Evolutionary conservation across 2,888 invertebrate species (phyloP).

Genomic region (Lobophora halterata): DNA sequence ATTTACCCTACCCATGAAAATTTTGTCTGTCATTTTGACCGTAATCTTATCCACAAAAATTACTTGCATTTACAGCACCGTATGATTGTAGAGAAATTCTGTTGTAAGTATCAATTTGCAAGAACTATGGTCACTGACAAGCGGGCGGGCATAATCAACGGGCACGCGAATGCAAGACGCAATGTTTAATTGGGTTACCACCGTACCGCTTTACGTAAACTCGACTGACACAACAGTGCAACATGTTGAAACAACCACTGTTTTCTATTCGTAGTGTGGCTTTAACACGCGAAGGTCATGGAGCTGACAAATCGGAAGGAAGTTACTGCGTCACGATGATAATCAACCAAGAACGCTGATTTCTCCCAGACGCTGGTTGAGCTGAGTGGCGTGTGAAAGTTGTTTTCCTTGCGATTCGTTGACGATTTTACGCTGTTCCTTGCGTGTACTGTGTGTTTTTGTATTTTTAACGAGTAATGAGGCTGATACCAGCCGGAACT

Average conservation of each 20-base stretch:
- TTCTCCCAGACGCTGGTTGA: too few relatives aligned
- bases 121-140: conserved; percentile 18
- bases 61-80: too few relatives aligned
- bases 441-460: conserved; percentile 20
- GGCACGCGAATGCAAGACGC: conserved; percentile 33
- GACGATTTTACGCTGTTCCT: conserved; percentile 25
- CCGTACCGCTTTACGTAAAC: conserved; percentile 69
- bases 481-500: not conserved
- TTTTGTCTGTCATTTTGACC: too few relatives aligned
- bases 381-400: conserved; percentile 67
- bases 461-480: conserved; percentile 12
- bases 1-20: too few relatives aligned
- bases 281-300: conserved; percentile 47
- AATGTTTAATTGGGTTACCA: conserved; percentile 64
- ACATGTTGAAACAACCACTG: conserved; percentile 57
- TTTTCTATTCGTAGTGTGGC: conserved; percentile 41
- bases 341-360: conserved; percentile 51
- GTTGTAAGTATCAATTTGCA: too few relatives aligned
- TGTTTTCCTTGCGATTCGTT: conserved; percentile 57
- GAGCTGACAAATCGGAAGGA: conserved; percentile 53
- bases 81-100: too few relatives aligned
- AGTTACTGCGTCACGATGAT: conserved; percentile 35
- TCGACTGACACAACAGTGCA: conserved; percentile 62
- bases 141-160: conserved; percentile 21
- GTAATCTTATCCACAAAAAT: too few relatives aligned